Percentiles rank a stretch among this genome's conserved stretches.
phyloP scores from a whole-genome alignment of 2,888 invertebrate species.

The Danaus chrysippus region DNA sequence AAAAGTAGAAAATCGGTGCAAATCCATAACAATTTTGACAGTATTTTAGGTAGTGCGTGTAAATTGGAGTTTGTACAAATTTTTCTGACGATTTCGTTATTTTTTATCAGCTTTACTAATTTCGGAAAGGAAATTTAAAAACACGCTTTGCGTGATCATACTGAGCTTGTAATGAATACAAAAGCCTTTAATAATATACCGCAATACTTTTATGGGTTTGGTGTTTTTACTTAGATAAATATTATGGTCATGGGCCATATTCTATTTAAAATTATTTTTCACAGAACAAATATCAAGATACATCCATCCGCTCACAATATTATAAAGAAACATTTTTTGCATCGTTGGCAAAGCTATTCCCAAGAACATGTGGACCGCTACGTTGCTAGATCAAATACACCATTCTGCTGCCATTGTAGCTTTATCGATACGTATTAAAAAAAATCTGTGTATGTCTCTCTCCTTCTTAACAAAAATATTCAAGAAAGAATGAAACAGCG shows the following conservation, averaged over 20 bases:
- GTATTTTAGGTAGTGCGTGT: no score
- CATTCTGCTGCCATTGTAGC: constrained; percentile 75
- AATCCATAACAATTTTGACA: no score
- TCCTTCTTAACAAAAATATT: constrained; percentile 44
- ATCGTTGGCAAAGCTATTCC: constrained; percentile 72
- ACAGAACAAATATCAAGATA: constrained; percentile 48
- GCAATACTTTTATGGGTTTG: not conserved
- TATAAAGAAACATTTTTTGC: constrained; percentile 69
- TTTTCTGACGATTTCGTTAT: no score
- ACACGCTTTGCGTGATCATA: not conserved
- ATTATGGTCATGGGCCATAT: not conserved
- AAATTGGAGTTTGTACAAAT: no score
- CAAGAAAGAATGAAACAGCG: constrained; percentile 41
- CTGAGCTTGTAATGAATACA: no score
- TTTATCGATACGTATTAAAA: constrained; percentile 68
- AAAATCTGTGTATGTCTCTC: constrained; percentile 55
- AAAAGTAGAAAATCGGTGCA: no score
- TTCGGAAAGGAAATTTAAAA: not conserved
- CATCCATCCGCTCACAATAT: constrained; percentile 38
- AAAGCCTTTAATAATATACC: not conserved
- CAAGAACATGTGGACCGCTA: constrained; percentile 77
- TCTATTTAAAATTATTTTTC: not conserved
- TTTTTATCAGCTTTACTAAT: not conserved
- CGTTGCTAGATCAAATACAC: constrained; percentile 77
- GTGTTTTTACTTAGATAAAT: not conserved